These are phyloP conservation scores for Oreortyx pictus DNA, from an alignment of 2,797 vertebrate genomes.

Conservation along the genomic window DNA sequence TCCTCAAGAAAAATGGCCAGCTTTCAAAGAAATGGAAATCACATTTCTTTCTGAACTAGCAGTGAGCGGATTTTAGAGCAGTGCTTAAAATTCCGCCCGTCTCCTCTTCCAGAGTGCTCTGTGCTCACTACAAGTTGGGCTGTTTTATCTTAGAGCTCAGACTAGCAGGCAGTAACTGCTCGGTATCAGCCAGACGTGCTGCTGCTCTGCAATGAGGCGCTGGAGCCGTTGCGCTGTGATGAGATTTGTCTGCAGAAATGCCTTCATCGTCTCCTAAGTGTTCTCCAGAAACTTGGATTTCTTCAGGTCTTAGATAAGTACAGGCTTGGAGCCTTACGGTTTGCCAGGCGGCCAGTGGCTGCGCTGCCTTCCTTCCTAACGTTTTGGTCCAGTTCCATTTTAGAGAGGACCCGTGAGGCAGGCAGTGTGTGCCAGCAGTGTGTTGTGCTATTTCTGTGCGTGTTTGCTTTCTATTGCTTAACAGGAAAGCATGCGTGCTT, in stretches of 20 bases:
- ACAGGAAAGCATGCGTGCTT: neutral
- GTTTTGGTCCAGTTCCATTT: accelerated
- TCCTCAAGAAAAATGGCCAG: neutral
- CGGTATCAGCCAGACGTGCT: neutral
- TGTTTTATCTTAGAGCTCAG: neutral
- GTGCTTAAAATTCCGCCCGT: neutral
- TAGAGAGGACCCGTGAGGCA: neutral
- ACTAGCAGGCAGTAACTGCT: accelerated
- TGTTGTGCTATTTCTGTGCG: neutral
- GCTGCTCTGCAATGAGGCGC: neutral
- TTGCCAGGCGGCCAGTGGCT: accelerated
- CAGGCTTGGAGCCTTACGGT: neutral
- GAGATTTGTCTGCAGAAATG: neutral
- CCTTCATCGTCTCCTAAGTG: neutral
- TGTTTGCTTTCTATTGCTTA: neutral
- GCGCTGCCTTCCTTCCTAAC: accelerated
- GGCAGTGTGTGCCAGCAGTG: neutral
- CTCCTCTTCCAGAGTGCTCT: neutral
- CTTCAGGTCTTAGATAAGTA: neutral
- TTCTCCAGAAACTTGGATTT: neutral
- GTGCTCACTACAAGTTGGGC: neutral
- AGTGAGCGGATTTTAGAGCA: neutral
- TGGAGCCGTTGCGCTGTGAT: neutral
- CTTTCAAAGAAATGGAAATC: neutral
- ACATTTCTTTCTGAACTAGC: neutral